Base-by-base conservation (phyloP, 1,140 invertebrate species). In the Calephelis nemesis region DNA sequence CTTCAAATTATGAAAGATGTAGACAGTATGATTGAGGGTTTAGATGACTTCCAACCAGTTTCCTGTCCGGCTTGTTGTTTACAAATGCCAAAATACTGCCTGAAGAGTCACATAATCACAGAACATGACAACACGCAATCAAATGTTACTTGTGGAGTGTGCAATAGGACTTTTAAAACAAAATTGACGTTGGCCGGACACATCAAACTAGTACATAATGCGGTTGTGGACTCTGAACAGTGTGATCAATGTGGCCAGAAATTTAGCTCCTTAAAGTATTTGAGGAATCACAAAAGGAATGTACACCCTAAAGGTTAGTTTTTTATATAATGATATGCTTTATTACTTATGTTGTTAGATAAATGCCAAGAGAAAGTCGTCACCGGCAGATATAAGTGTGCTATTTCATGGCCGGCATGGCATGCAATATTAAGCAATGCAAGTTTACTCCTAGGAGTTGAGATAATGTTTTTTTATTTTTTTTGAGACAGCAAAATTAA, bases 151-250 rank as follows among this genome's bases (percentile, higher is more conserved):
- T 60, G 54, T 7, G 39, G 11, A 11, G n/a, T 60, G 54, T 60
- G 54, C 7, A 60, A 60, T 39, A 60, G 54, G 39, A 39, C n/a
- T 39, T 60, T 60, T 39, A 60, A 60, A 12, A 60, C 54, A 1
- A 60, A 60, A 10, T 7, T 60, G 39, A 60, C 54, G 1, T 39
- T 60, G 54, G 39, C 54, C 0, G 54, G 39, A 11, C 54, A 60
- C 39, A 60, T 60, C n/a, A 60, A 60, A 6, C 12, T 60, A 11
- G 54, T 60, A 39, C 54, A 60, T 7, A 60, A 60, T 60, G 54
- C 54, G 11, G n/a, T 60, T 60, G 54, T 39, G 39, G 54, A 60
- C n/a, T 60, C 54, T 5, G 54, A 60, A 11, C 54, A 60, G 19
- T 60, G 54, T 60, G 54, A 60, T 11, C 30, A 39, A 5, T 60